phyloP scores from a whole-genome alignment of 2,113 vertebrate genomes.

The Desmodus rotundus region DNA sequence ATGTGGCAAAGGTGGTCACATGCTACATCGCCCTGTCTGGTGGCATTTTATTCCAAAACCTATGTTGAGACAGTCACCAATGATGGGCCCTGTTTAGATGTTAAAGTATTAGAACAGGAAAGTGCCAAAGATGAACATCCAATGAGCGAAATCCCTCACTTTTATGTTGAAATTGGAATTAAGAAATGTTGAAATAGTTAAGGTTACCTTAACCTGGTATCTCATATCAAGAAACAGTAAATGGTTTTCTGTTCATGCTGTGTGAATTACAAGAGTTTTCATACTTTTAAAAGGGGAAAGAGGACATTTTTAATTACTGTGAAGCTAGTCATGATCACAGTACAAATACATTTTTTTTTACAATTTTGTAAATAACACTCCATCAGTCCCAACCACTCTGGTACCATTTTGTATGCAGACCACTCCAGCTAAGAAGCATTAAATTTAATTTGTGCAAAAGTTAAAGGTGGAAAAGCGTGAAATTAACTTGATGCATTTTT shows the following conservation, averaged over 20 bases:
- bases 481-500: slow-evolving; percentile 81
- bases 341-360: slow-evolving; percentile 83
- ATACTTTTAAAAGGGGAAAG: not conserved
- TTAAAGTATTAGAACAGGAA: not conserved
- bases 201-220: not conserved
- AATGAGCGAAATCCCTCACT: not conserved
- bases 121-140: not conserved
- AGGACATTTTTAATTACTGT: slow-evolving; percentile 78
- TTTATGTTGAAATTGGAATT: not conserved
- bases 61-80: not conserved
- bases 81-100: not conserved
- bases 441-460: slow-evolving; percentile 83
- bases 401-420: slow-evolving; percentile 71
- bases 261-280: not conserved
- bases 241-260: not conserved
- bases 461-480: slow-evolving; percentile 82
- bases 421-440: slow-evolving; percentile 78
- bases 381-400: slow-evolving; percentile 34
- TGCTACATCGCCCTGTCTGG: not conserved
- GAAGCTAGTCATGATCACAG: slow-evolving; percentile 73
- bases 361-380: slow-evolving; percentile 74
- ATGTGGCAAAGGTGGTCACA: not conserved
- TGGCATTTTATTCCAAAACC: not conserved
- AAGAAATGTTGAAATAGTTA: not conserved
- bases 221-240: not conserved